Percentiles rank a stretch among this genome's conserved stretches.
Evolutionary conservation across 2,888 invertebrate genomes (phyloP).

Genomic region (Brenthis ino): DNA sequence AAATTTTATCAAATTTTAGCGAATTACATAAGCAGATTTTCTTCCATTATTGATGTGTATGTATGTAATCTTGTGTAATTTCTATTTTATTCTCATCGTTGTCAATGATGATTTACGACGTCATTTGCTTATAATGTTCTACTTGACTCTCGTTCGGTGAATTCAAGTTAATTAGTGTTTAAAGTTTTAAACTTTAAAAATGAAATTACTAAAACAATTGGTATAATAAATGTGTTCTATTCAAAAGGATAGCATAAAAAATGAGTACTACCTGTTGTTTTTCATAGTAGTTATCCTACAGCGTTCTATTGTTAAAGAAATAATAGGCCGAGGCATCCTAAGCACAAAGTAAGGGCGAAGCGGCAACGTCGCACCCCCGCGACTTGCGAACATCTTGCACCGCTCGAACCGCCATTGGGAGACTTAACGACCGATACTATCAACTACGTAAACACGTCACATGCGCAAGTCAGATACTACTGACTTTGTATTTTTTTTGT

Average conservation of each 20-base stretch:
- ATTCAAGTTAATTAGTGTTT: background rate
- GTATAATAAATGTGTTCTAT: constrained; percentile 11
- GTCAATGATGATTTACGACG: background rate
- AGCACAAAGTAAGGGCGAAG: constrained; percentile 37
- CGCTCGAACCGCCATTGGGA: constrained; percentile 2
- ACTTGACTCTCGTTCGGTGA: background rate
- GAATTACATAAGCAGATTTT: constrained; percentile 25
- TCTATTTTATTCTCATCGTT: constrained; percentile 2
- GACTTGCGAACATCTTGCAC: constrained; percentile 37
- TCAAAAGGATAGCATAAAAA: constrained; percentile 8
- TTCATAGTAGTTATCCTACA: constrained; percentile 13
- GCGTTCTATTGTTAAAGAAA: constrained; percentile 24
- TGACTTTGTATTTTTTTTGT: background rate
- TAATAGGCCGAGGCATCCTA: constrained; percentile 21
- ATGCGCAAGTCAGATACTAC: background rate
- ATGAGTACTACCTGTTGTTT: constrained; percentile 24
- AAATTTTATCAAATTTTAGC: constrained; percentile 51
- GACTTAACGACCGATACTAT: background rate
- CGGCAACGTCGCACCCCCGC: constrained; percentile 52
- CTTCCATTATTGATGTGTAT: constrained; percentile 9
- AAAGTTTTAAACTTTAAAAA: background rate
- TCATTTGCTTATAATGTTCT: constrained; percentile 1
- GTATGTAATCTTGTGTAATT: constrained; percentile 14
- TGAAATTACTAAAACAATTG: constrained; percentile 9
- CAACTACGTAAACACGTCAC: background rate